Evolutionary conservation across 2,888 invertebrate genomes (phyloP).

Genomic region (Lasius platythorax): DNA sequence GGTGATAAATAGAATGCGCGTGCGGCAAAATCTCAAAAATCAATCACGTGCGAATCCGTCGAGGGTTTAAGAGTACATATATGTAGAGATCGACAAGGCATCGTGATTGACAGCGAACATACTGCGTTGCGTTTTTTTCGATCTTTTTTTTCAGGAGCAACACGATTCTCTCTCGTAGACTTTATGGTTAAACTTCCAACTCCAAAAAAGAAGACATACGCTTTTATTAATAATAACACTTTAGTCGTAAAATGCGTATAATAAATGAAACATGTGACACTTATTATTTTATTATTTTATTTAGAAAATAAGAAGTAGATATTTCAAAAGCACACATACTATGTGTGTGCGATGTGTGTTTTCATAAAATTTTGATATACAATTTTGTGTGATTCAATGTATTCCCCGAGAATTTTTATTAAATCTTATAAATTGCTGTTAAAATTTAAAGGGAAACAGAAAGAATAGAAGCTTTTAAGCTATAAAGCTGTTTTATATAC

Average conservation of each 20-base stretch:
- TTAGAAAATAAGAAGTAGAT: not conserved
- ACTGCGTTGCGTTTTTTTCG: not conserved
- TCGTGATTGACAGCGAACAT: constrained; percentile 34
- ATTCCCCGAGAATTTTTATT: not conserved
- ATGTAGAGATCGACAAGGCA: constrained; percentile 19
- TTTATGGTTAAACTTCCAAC: constrained; percentile 9
- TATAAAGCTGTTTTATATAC: not conserved
- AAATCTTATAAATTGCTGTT: not conserved
- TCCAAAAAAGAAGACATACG: not conserved
- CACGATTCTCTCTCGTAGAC: not conserved
- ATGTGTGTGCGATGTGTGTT: not conserved
- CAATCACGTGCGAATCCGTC: constrained; percentile 18
- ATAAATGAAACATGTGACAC: not conserved
- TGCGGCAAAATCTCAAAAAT: not conserved
- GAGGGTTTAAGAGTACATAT: constrained; percentile 4
- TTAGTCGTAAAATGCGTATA: not conserved
- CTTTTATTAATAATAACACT: not conserved
- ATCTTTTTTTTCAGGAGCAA: not conserved
- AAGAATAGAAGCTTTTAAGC: not conserved
- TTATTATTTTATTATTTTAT: not conserved
- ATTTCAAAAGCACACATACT: not conserved
- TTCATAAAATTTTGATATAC: not conserved
- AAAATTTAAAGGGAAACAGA: not conserved
- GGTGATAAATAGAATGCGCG: not conserved
- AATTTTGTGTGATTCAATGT: not conserved